A percentile compares a stretch with the other conserved stretches of the same genome.
Evolutionary conservation across 2,797 vertebrate species (phyloP).

Genomic region (Buceros bicornis): DNA sequence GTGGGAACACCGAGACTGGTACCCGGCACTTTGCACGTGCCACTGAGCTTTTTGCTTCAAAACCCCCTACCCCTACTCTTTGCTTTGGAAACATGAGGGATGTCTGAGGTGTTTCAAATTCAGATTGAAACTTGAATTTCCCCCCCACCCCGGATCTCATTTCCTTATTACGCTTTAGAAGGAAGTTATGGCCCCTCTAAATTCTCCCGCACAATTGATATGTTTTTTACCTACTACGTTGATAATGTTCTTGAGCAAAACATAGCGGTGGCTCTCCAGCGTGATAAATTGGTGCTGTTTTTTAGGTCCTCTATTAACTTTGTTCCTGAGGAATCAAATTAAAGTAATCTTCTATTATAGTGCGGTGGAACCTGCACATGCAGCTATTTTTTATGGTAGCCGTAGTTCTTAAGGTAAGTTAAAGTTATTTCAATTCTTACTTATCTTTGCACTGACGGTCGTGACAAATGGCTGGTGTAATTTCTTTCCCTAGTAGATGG

Average conservation of each 20-base stretch:
- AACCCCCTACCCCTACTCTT: not conserved
- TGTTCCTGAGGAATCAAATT: constrained; percentile 72
- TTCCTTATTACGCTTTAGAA: not conserved
- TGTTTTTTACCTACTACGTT: not conserved
- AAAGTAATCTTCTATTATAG: constrained; percentile 62
- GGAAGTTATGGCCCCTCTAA: not conserved
- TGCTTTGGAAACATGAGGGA: not conserved
- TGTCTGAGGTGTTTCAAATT: rapidly evolving
- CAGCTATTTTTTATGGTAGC: constrained; percentile 58
- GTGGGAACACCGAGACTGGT: too few species aligned
- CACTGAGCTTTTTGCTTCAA: not conserved
- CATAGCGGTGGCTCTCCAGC: not conserved
- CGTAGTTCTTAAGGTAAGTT: constrained; percentile 68
- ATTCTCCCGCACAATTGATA: not conserved
- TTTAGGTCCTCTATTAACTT: constrained; percentile 55
- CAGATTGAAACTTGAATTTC: not conserved
- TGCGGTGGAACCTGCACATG: constrained; percentile 11
- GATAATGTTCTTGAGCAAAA: not conserved
- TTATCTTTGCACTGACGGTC: constrained; percentile 68
- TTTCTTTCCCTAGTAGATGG: constrained; percentile 73
- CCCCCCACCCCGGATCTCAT: not conserved
- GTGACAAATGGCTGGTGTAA: constrained; percentile 77
- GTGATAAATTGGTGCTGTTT: not conserved
- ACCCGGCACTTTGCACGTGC: not conserved
- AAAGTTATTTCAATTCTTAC: constrained; percentile 70